Percentiles rank a stretch among this genome's conserved stretches.
Conservation (phyloP, 2,888 invertebrate species). For the Rhamphomyia laevipes region DNA sequence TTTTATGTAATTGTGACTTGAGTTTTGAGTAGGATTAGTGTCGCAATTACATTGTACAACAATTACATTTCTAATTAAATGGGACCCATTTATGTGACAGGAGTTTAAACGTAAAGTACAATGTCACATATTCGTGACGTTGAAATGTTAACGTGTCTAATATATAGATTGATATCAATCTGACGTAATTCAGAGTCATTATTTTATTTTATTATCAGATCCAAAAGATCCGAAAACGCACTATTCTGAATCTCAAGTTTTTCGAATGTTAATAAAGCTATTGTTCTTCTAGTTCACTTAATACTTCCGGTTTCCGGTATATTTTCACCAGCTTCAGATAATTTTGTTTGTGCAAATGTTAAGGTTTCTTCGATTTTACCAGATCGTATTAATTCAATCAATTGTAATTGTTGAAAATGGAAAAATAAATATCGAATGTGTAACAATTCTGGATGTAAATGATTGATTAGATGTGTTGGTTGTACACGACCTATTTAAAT, state of each 20-base stretch:
- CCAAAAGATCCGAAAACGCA: conserved; percentile 85
- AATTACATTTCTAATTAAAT: too few species aligned
- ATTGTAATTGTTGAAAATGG: conserved; percentile 58
- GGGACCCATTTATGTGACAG: too few species aligned
- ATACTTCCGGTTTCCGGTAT: conserved; percentile 50
- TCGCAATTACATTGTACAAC: too few species aligned
- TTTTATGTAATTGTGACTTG: too few species aligned
- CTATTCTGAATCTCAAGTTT: conserved; percentile 89
- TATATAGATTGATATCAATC: too few species aligned
- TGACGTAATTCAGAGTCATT: too few species aligned
- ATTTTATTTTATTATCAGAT: too few species aligned
- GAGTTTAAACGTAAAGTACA: too few species aligned
- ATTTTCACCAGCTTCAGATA: conserved; percentile 75
- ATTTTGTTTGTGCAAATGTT: conserved; percentile 73
- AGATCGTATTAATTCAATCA: conserved; percentile 39
- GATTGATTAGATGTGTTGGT: conserved; percentile 87
- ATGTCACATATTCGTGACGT: too few species aligned
- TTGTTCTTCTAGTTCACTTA: conserved; percentile 80
- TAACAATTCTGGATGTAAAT: conserved; percentile 84
- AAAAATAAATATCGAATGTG: conserved; percentile 94
- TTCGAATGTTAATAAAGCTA: conserved; percentile 92
- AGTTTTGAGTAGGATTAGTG: too few species aligned
- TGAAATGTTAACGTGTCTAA: too few species aligned
- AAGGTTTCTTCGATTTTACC: conserved; percentile 74
- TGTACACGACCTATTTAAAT: conserved; percentile 87